Conservation (phyloP, 2,797 vertebrate genomes). For the Notamacropus eugenii region DNA sequence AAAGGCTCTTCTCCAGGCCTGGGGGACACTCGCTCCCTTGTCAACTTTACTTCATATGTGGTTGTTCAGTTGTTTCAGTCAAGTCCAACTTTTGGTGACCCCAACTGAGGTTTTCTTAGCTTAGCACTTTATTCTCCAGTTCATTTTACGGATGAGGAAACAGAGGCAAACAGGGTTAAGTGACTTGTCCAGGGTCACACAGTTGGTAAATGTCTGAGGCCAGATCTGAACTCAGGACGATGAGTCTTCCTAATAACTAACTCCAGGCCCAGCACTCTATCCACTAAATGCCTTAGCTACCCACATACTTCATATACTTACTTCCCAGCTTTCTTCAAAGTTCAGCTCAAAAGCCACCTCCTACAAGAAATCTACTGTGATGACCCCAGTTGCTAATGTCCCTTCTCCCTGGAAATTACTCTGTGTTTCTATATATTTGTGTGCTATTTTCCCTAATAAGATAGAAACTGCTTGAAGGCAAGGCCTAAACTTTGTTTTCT, state of each 20-base stretch:
- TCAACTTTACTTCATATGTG: too few species aligned
- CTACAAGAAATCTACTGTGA: too few species aligned
- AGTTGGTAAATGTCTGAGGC: not conserved
- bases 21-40: too few species aligned
- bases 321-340: not conserved
- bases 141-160: not conserved
- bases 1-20: too few species aligned
- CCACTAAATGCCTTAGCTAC: not conserved
- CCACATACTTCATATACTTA: not conserved
- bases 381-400: not conserved
- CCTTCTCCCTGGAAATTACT: not conserved
- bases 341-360: too few species aligned
- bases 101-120: not conserved
- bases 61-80: not conserved
- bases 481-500: too few species aligned
- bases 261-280: not conserved
- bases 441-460: too few species aligned
- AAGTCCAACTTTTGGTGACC: not conserved
- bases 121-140: not conserved
- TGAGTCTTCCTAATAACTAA: not conserved
- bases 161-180: not conserved
- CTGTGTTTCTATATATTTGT: not conserved
- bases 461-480: too few species aligned
- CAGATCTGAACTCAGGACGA: too few species aligned
- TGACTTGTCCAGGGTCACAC: too few species aligned